A percentile compares a stretch with the other conserved stretches of the same genome.
phyloP scores from a whole-genome alignment of 2,113 vertebrate species.

The Pedionomus torquatus region DNA sequence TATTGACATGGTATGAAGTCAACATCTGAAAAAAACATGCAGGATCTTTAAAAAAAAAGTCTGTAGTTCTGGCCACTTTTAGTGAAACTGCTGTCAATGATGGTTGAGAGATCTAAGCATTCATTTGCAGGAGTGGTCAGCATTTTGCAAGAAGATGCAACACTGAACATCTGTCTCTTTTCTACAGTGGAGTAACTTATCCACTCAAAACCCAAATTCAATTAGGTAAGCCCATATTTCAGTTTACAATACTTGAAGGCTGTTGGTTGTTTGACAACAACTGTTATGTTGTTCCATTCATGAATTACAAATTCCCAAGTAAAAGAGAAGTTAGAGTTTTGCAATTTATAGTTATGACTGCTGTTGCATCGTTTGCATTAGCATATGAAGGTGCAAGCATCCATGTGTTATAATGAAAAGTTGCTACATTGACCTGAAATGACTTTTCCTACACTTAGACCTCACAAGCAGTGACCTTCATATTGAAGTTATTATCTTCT shows the following conservation, averaged over 20 bases:
- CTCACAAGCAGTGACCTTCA: background rate
- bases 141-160: background rate
- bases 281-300: background rate
- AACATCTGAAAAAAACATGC: background rate
- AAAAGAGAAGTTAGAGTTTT: background rate
- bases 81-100: background rate
- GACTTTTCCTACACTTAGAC: background rate
- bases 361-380: accelerated
- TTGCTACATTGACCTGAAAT: background rate
- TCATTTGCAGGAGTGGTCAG: background rate
- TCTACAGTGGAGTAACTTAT: background rate
- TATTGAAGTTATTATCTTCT: background rate
- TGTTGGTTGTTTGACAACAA: too few relatives aligned
- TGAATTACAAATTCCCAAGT: background rate
- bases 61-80: background rate
- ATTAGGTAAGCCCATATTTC: background rate
- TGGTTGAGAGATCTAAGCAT: background rate
- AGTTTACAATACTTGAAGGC: background rate
- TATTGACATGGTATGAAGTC: background rate
- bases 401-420: background rate
- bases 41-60: background rate
- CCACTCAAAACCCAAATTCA: background rate
- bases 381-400: background rate
- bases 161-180: background rate
- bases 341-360: background rate